Percentiles rank a stretch among this genome's conserved stretches.
These are phyloP conservation scores for Drosophila cognata DNA, from an alignment of 2,888 invertebrate genomes.

Conservation along the genomic window DNA sequence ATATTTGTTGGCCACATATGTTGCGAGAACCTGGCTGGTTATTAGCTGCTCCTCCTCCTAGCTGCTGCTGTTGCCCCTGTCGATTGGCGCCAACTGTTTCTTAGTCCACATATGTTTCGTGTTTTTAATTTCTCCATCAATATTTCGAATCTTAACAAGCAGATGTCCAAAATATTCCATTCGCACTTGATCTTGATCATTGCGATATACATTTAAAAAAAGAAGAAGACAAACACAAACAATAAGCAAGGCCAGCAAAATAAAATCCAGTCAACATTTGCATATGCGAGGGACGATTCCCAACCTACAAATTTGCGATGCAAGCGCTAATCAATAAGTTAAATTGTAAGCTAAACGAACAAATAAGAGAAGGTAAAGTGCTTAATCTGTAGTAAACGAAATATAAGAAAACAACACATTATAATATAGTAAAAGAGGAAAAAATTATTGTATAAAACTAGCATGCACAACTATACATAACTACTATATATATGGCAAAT, in stretches of 20 bases:
- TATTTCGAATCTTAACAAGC: background rate
- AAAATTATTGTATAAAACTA: slow-evolving; percentile 13
- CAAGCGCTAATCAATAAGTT: slow-evolving; percentile 17
- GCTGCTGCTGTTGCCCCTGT: background rate
- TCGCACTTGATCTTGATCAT: background rate
- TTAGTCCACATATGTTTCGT: background rate
- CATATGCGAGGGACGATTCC: background rate
- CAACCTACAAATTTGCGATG: slow-evolving; percentile 8
- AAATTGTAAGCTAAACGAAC: slow-evolving; percentile 10
- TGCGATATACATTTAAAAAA: background rate
- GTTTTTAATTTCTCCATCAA: background rate
- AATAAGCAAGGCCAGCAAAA: background rate
- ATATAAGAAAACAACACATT: background rate
- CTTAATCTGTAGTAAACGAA: background rate
- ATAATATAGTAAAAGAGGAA: background rate
- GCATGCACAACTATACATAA: background rate
- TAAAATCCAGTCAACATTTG: background rate
- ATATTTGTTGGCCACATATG: slow-evolving; percentile 3
- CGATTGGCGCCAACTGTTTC: background rate
- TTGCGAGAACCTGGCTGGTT: background rate
- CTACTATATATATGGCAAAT: slow-evolving; percentile 2
- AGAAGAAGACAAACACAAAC: background rate
- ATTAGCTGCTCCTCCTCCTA: background rate
- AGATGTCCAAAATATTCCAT: background rate
- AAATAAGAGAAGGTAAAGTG: background rate